A percentile compares a stretch with the other conserved stretches of the same genome.
Conservation (phyloP, 2,113 vertebrate species). For the Saimiri boliviensis region DNA sequence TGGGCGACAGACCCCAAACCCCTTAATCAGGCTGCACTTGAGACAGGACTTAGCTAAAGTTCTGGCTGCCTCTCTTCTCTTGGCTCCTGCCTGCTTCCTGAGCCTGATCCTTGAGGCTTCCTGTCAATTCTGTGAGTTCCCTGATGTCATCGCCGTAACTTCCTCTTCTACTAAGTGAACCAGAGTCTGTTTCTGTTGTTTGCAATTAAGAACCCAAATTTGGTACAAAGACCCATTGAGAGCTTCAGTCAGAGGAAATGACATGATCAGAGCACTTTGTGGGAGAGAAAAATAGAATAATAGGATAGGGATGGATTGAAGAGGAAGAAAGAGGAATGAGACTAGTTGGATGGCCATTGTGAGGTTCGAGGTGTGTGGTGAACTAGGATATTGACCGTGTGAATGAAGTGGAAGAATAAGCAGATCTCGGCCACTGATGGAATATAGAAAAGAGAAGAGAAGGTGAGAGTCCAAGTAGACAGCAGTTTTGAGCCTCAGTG, state of each 20-base stretch:
- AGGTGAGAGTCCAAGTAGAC: not conserved
- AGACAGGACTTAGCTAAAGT: not conserved
- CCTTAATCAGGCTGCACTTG: not conserved
- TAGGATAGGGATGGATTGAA: not conserved
- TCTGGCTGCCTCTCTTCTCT: not conserved
- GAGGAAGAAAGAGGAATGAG: not conserved
- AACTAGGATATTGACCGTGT: not conserved
- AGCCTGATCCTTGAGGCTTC: not conserved
- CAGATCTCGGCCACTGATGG: not conserved
- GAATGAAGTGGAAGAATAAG: not conserved
- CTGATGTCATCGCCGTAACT: conserved; percentile 5
- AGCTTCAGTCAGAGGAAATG: conserved; percentile 38
- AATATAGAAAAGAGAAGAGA: not conserved
- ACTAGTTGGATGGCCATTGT: not conserved
- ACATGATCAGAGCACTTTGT: not conserved
- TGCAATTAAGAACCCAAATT: conserved; percentile 43
- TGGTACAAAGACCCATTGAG: conserved; percentile 12
- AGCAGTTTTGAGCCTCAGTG: not conserved
- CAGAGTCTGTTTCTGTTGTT: conserved; percentile 38
- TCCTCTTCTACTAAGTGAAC: conserved; percentile 39
- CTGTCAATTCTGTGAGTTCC: conserved; percentile 1
- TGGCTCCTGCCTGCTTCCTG: not conserved
- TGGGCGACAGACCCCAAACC: not conserved
- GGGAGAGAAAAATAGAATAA: not conserved
- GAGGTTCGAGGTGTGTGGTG: not conserved